Conservation (phyloP, 1,140 invertebrate genomes). For the Drosophila novamexicana region DNA sequence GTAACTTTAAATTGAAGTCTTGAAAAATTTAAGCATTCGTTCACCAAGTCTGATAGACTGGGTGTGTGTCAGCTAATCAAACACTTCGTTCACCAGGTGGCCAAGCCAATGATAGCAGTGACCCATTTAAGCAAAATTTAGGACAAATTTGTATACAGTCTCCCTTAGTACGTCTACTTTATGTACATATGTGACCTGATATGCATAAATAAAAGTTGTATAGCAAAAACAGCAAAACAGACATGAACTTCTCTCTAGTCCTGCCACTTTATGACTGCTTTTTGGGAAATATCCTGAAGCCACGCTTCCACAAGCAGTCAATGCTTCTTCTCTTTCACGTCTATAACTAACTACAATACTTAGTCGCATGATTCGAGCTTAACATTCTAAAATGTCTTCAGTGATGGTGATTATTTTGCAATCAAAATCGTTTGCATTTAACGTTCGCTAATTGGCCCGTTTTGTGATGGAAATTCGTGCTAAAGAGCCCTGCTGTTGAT, state of each 20-base stretch:
- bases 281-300: not conserved
- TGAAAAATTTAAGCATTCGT: constrained; percentile 62
- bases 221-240: constrained; percentile 2
- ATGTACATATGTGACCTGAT: constrained; percentile 3
- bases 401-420: constrained; percentile 55
- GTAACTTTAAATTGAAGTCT: constrained; percentile 51
- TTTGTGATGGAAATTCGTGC: constrained; percentile 74
- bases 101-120: constrained; percentile 58
- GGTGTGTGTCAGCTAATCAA: constrained; percentile 35
- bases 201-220: constrained; percentile 66
- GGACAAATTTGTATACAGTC: constrained; percentile 35
- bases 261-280: not conserved
- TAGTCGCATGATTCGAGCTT: constrained; percentile 8
- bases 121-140: constrained; percentile 51
- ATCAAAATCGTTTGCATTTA: constrained; percentile 74
- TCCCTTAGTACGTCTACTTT: not conserved
- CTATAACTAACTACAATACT: not conserved
- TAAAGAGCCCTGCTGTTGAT: constrained; percentile 39
- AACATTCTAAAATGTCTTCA: constrained; percentile 63
- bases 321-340: not conserved
- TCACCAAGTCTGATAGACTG: not conserved
- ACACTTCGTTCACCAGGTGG: constrained; percentile 38
- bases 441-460: constrained; percentile 72
- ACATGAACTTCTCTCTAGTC: too few species aligned
- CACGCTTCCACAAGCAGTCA: not conserved